phyloP scores from a whole-genome alignment of 2,888 invertebrate genomes.

The Coenonympha arcania region DNA sequence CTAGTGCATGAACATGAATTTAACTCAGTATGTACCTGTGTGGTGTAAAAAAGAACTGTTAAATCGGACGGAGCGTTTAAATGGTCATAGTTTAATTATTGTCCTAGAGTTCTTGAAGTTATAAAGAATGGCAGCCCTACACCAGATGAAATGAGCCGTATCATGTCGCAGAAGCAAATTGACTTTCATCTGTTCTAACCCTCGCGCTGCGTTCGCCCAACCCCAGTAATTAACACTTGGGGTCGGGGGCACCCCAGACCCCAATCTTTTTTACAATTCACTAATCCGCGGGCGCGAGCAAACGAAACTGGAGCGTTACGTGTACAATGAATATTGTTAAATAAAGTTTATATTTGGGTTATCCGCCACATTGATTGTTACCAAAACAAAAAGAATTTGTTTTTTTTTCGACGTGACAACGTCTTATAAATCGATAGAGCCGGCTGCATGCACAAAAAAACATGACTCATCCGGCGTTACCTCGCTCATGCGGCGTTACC shows the following conservation, averaged over 20 bases:
- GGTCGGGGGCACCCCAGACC: conserved; percentile 60
- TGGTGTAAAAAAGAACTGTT: background rate
- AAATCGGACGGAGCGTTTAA: too few relatives aligned
- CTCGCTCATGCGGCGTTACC: too few relatives aligned
- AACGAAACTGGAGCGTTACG: conserved; percentile 30
- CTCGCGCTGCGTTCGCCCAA: too few relatives aligned
- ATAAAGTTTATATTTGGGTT: conserved; percentile 1
- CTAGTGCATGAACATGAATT: too few relatives aligned
- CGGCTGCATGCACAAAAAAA: too few relatives aligned
- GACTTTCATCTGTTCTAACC: conserved; percentile 73
- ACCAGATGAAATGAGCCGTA: conserved; percentile 75
- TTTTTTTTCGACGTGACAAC: too few relatives aligned
- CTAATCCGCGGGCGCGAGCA: conserved; percentile 71
- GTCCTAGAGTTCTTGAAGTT: background rate
- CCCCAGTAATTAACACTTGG: conserved; percentile 75
- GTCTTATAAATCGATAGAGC: too few relatives aligned
- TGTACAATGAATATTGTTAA: background rate
- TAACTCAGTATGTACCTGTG: too few relatives aligned
- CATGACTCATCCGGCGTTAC: too few relatives aligned
- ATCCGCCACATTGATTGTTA: background rate
- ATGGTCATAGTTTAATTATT: background rate
- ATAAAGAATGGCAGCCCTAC: background rate
- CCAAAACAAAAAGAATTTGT: too few relatives aligned
- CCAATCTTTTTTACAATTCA: conserved; percentile 70
- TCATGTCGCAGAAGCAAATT: conserved; percentile 79